phyloP scores from a whole-genome alignment of 2,888 invertebrate species.

The Spodoptera exigua region DNA sequence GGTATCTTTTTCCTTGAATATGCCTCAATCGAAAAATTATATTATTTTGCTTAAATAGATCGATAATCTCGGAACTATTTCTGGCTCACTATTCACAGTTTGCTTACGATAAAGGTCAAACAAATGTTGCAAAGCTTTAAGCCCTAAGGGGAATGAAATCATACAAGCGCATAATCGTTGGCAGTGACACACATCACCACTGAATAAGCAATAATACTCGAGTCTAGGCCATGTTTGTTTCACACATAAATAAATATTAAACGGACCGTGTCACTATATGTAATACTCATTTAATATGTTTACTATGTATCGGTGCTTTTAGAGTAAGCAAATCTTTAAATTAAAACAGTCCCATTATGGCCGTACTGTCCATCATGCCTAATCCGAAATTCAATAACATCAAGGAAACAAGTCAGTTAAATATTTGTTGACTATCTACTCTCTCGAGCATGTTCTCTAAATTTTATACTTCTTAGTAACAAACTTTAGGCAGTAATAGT shows the following conservation, averaged over 20 bases:
- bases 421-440: constrained; percentile 42
- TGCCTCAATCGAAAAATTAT: no score
- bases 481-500: constrained; percentile 73
- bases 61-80: constrained; percentile 24
- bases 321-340: constrained; percentile 56
- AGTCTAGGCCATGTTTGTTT: constrained; percentile 72
- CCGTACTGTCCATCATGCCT: not conserved
- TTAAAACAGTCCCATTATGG: constrained; percentile 21
- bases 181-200: constrained; percentile 81
- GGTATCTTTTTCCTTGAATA: constrained; percentile 5
- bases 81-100: constrained; percentile 39
- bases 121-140: constrained; percentile 65
- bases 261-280: constrained; percentile 64
- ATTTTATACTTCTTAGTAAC: constrained; percentile 58
- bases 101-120: constrained; percentile 46
- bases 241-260: constrained; percentile 75
- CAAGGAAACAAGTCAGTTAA: constrained; percentile 37
- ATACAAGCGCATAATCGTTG: constrained; percentile 78
- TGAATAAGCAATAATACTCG: constrained; percentile 76
- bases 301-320: constrained; percentile 56
- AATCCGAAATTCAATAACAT: constrained; percentile 1
- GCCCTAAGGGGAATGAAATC: constrained; percentile 74
- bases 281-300: constrained; percentile 47
- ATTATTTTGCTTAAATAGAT: no score
- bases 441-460: constrained; percentile 45